Conservation (phyloP, 2,113 vertebrate species). For the Micronycteris hirsuta region DNA sequence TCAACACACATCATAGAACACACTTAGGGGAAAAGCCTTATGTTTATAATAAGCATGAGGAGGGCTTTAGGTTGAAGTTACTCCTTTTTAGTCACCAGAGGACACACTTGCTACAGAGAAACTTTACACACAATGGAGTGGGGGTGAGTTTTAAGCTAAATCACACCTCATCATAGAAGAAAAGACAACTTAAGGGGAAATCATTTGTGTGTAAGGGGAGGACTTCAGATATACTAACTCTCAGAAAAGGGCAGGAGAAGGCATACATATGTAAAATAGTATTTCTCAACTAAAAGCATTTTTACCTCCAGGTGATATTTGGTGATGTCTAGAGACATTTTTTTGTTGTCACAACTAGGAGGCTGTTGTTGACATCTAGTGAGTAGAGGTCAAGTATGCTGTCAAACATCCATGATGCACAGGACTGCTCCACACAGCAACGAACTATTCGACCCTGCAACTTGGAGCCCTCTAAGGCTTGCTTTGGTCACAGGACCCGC, state of each 20-base stretch:
- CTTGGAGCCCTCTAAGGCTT: not conserved
- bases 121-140: not conserved
- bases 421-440: not conserved
- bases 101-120: not conserved
- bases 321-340: not conserved
- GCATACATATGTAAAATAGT: not conserved
- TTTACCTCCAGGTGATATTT: not conserved
- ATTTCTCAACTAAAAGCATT: not conserved
- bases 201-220: no score
- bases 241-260: not conserved
- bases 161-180: not conserved
- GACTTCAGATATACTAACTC: not conserved
- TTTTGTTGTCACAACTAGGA: not conserved
- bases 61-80: not conserved
- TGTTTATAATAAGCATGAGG: not conserved
- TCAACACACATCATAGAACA: not conserved
- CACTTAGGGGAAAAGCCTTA: conserved; percentile 7
- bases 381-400: not conserved
- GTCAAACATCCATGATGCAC: not conserved
- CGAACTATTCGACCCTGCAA: fast-evolving
- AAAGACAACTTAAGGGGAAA: not conserved
- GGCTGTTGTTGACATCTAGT: no score
- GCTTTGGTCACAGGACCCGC: not conserved
- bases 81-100: not conserved
- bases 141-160: not conserved